Evolutionary conservation across 2,888 invertebrate genomes (phyloP).

Genomic region (Dryadula phaetusa): DNA sequence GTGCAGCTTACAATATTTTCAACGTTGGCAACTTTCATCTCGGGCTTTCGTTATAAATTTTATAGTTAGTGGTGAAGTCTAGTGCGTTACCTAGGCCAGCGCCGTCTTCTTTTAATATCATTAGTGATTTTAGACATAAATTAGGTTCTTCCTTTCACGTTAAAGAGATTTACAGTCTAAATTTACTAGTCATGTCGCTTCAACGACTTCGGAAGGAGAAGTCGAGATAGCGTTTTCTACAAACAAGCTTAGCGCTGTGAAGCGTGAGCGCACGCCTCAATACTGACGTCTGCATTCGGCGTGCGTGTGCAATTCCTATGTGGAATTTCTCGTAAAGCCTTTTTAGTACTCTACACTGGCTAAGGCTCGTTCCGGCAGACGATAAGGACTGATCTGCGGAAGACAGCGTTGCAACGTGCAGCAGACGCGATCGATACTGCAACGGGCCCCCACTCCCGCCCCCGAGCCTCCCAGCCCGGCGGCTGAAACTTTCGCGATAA

Average conservation of each 20-base stretch:
- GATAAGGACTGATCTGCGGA: conserved; percentile 83
- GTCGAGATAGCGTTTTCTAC: conserved; percentile 61
- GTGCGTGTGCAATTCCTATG: conserved; percentile 59
- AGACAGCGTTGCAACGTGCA: conserved; percentile 81
- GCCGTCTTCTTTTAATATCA: conserved; percentile 42
- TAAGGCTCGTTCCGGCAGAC: conserved; percentile 71
- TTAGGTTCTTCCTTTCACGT: conserved; percentile 23
- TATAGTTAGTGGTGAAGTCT: conserved; percentile 60
- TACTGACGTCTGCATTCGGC: conserved; percentile 57
- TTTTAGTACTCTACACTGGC: conserved; percentile 62
- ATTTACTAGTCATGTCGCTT: conserved; percentile 34
- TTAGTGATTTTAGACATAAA: conserved; percentile 40
- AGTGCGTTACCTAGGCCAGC: conserved; percentile 46
- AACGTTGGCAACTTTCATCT: conserved; percentile 76
- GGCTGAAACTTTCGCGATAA: conserved; percentile 83
- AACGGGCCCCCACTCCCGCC: conserved; percentile 58
- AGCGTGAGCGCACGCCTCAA: conserved; percentile 62
- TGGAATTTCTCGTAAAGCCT: conserved; percentile 67
- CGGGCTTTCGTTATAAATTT: conserved; percentile 77
- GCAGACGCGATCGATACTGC: conserved; percentile 83
- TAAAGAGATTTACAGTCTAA: conserved; percentile 29
- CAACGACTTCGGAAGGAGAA: conserved; percentile 42
- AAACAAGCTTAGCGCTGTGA: conserved; percentile 65
- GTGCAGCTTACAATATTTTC: conserved; percentile 82
- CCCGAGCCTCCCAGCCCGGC: conserved; percentile 48